Base-by-base conservation (phyloP, 1,140 invertebrate genomes). In the Habropoda laboriosa region DNA sequence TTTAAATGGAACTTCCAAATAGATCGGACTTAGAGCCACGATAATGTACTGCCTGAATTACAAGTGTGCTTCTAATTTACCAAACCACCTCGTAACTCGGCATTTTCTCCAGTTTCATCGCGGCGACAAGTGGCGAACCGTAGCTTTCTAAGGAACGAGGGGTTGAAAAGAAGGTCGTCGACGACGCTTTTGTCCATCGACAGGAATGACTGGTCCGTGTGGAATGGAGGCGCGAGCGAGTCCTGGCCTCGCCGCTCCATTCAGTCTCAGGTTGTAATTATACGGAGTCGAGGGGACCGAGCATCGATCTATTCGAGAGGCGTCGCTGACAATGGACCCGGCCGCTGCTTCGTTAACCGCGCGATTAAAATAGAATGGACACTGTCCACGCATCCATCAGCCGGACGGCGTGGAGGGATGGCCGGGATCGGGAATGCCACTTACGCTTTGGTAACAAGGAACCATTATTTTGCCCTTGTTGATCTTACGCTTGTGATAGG, bases 321-420 rank as follows among this genome's bases (percentile, higher is more conserved):
- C 79, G 73, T 47, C 55, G 42, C 74, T 79, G 80, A 86, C 85
- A 88, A 89, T 88, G 85, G 80, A 40, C 55, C 66, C 61, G 51
- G 45, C 66, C 68, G 73, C 35, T 80, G 83, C 68, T 89, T 89
- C 86, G 82, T 89, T 83, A 88, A 86, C 79, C 81, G 83, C 82
- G 81, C 77, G 79, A 87, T 89, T 82, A 86, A 86, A 84, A 80
- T 79, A 66, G 85, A 76, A 66, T 86, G 74, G 75, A 70, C 74
- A 45, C 55, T 49, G 80, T 85, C 74, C 73, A 38, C 55, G 68
- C 66, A 60, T 73, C 45, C 35, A 30, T 79, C 75, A 49, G 27
- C 49, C 18, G 68, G 74, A 77, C 49, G 42, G 45, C 42, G 63
- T 55, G 30, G n/a, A n/a, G n/a, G n/a, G n/a, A n/a, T n/a, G n/a